Evolutionary conservation across 2,888 invertebrate species (phyloP), one percentile per base, ranked within the genome.

Genomic region (Hirtodrosophila trivittata): DNA sequence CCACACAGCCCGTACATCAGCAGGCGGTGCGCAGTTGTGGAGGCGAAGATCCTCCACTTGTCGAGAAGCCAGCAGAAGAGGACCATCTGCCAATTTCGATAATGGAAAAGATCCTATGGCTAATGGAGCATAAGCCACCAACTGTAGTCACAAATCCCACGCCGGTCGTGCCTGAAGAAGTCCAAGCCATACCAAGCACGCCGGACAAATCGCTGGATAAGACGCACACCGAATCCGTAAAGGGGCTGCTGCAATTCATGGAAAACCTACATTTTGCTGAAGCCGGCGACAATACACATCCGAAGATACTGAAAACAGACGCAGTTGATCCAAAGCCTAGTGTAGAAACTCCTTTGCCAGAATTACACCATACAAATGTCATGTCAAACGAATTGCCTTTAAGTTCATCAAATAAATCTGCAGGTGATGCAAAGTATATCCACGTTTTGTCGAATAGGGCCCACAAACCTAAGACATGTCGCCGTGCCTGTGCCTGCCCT

Each of bases 331-430:
- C n/a, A 0, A 32, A 43, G 13, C 26, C 39, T n/a, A 45, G 16
- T 5, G 14, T 8, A 4, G 49, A 59, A 0, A 7, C 18, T 10
- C n/a, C 49, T 2, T n/a, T 14, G 14, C n/a, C 28, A n/a, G 39
- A 58, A n/a, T 3, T 37, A 38, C 12, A 51, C 10, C 28, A 13
- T 16, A 42, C 46, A 10, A 58, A 56, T 65, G 63, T 60, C 6
- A 45, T 69, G 39, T 54, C 65, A 37, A 62, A 42, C 38, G 56
- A 78, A 18, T 51, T 56, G 55, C 58, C 38, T 56, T 41, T 72
- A 51, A 41, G 43, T 60, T 45, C 59, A 8, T 6, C 41, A 21
- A 77, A 77, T 77, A 77, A 77, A 77, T 51, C 63, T 18, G 37
- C 57, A 50, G 45, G 26, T 30, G 66, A 62, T 77, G 43, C 55